Evolutionary conservation across 2,113 vertebrate genomes (phyloP).

Genomic region (Otis tarda): DNA sequence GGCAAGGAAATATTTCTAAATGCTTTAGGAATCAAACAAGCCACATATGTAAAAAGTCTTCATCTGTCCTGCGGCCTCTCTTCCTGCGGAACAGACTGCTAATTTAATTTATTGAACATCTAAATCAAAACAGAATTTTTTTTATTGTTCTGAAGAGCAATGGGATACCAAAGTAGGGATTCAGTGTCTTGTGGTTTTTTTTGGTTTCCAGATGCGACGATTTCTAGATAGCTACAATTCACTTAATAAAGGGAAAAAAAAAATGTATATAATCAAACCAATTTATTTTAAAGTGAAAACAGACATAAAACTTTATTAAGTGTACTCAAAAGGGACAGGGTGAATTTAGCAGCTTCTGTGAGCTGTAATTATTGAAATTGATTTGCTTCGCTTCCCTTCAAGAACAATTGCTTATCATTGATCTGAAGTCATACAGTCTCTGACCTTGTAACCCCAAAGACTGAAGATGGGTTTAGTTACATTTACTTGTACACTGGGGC

Average conservation of each 20-base stretch:
- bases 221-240: conserved; percentile 51
- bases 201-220: conserved; percentile 56
- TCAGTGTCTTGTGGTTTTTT: conserved; percentile 32
- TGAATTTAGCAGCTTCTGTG: not conserved
- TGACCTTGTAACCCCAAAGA: not conserved
- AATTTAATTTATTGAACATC: not conserved
- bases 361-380: not conserved
- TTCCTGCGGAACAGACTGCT: not conserved
- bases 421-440: not conserved
- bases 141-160: conserved; percentile 41
- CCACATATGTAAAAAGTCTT: not conserved
- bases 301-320: not conserved
- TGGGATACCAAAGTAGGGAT: not conserved
- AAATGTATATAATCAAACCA: conserved; percentile 45
- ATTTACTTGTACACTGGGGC: not conserved
- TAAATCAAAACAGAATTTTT: conserved; percentile 65
- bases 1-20: not conserved
- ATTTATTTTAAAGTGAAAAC: not conserved
- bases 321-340: not conserved
- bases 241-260: conserved; percentile 47
- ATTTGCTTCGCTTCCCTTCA: conserved; percentile 9
- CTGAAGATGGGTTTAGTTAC: not conserved
- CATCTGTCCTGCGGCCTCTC: not conserved
- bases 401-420: not conserved
- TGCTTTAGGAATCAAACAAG: not conserved